A percentile compares a stretch with the other conserved stretches of the same genome.
These are phyloP conservation scores for Nowickia ferox DNA, from an alignment of 2,888 invertebrate species.

Conservation along the genomic window DNA sequence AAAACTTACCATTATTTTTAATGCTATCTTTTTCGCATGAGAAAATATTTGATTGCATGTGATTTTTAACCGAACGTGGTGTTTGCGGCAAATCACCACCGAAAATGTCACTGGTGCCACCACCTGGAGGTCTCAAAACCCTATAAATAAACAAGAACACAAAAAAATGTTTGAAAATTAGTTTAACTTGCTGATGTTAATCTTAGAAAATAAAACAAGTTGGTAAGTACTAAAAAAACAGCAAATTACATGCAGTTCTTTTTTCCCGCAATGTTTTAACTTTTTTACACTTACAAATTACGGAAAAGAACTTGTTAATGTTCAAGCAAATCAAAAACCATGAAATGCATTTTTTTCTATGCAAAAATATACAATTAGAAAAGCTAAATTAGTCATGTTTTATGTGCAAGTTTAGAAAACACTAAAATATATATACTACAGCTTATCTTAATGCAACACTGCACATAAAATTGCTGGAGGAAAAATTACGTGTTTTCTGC, in stretches of 20 bases:
- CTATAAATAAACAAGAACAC: constrained; percentile 81
- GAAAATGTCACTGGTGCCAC: constrained; percentile 86
- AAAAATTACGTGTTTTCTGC: constrained; percentile 3
- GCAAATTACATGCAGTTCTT: background rate
- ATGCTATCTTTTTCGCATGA: constrained; percentile 82
- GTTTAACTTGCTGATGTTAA: constrained; percentile 41
- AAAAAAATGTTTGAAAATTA: constrained; percentile 51
- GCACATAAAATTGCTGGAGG: constrained; percentile 20
- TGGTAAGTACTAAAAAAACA: constrained; percentile 8
- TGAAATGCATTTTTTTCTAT: constrained; percentile 73
- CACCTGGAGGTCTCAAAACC: constrained; percentile 87
- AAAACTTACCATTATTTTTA: constrained; percentile 82
- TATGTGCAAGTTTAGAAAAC: constrained; percentile 31
- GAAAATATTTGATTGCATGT: constrained; percentile 83
- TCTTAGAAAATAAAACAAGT: constrained; percentile 17
- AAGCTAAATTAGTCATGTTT: constrained; percentile 43
- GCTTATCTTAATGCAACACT: constrained; percentile 57
- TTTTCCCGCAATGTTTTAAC: background rate
- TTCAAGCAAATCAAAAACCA: constrained; percentile 74
- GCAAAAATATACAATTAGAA: constrained; percentile 48
- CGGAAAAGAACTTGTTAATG: constrained; percentile 40
- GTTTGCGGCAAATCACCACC: constrained; percentile 81
- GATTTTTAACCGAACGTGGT: constrained; percentile 82
- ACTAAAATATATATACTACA: background rate
- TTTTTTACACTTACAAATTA: constrained; percentile 24